These are phyloP conservation scores for Tympanoctomys barrerae DNA, from an alignment of 2,797 vertebrate species.

Conservation along the genomic window DNA sequence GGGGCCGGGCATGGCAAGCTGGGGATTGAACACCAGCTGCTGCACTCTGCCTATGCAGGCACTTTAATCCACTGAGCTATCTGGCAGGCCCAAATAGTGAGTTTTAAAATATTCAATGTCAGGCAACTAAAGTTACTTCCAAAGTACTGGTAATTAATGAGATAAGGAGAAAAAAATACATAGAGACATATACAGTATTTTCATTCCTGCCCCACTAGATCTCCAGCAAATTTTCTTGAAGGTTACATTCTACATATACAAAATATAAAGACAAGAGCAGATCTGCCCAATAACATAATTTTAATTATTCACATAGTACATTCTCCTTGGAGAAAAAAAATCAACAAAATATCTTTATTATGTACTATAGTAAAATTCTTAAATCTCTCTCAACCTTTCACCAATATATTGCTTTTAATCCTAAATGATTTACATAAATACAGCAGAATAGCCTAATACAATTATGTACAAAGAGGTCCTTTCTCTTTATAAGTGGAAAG, in stretches of 20 bases:
- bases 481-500: neutral
- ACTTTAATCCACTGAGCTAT: too few species aligned
- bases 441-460: conserved; percentile 26
- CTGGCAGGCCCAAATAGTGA: neutral
- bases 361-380: neutral
- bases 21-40: too few species aligned
- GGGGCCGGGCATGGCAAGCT: too few species aligned
- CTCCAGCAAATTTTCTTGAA: conserved; percentile 39
- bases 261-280: conserved; percentile 2
- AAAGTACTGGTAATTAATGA: conserved; percentile 36
- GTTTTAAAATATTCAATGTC: neutral
- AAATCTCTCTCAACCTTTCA: conserved; percentile 6
- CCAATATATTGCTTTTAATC: conserved; percentile 3
- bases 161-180: neutral
- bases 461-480: conserved; percentile 9
- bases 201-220: neutral
- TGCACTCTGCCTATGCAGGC: too few species aligned
- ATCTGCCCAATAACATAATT: conserved; percentile 13
- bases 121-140: conserved; percentile 49
- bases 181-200: neutral
- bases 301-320: conserved; percentile 49
- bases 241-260: conserved; percentile 29
- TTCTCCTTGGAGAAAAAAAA: conserved; percentile 51
- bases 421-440: conserved; percentile 8
- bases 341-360: conserved; percentile 36